These are phyloP conservation scores for Linnaemya tessellans DNA, from an alignment of 2,888 invertebrate species.

Conservation along the genomic window DNA sequence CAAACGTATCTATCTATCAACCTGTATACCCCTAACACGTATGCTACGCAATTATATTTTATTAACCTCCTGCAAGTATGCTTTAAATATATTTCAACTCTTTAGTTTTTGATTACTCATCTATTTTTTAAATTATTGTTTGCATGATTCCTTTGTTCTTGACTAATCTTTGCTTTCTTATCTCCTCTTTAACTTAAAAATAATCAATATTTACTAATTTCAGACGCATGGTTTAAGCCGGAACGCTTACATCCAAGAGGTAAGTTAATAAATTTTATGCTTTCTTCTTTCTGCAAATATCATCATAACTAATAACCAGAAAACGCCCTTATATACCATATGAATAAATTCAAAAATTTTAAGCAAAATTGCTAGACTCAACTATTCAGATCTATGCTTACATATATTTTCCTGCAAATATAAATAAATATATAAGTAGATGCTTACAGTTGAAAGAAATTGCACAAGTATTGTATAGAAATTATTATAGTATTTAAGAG, in stretches of 20 bases:
- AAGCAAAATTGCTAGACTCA: constrained; percentile 1
- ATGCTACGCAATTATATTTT: constrained; percentile 37
- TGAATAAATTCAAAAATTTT: neutral
- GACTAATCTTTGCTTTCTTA: constrained; percentile 53
- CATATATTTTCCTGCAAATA: constrained; percentile 22
- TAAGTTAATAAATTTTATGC: constrained; percentile 84
- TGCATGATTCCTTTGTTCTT: constrained; percentile 49
- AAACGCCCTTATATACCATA: constrained; percentile 16
- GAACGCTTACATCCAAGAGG: constrained; percentile 95
- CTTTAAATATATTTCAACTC: constrained; percentile 15
- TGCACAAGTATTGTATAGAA: constrained; percentile 30
- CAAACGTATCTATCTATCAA: constrained; percentile 4
- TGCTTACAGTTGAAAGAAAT: constrained; percentile 19
- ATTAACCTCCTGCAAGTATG: constrained; percentile 52
- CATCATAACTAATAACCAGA: constrained; percentile 14
- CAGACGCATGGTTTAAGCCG: constrained; percentile 97
- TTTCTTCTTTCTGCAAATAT: constrained; percentile 24
- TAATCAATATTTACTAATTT: constrained; percentile 83
- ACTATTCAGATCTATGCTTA: neutral
- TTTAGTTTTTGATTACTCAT: constrained; percentile 20
- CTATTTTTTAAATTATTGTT: constrained; percentile 24
- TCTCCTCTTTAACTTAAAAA: constrained; percentile 73
- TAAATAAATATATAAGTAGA: neutral
- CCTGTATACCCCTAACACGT: constrained; percentile 8
- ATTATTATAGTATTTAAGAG: too few relatives aligned